phyloP scores from a whole-genome alignment of 2,797 vertebrate species.

The Acipenser ruthenus region DNA sequence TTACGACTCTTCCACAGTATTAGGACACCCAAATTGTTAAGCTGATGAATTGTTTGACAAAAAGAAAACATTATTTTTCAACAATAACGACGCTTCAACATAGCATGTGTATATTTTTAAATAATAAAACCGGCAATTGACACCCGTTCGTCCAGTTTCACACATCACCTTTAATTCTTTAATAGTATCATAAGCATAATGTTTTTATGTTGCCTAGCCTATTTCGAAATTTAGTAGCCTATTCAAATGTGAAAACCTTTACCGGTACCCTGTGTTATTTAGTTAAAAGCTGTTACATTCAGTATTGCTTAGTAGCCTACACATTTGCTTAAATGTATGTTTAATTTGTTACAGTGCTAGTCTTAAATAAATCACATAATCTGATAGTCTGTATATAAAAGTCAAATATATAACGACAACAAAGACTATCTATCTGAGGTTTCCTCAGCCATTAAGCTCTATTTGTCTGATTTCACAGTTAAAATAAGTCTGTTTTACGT shows the following conservation, averaged over 20 bases:
- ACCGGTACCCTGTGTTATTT: not conserved
- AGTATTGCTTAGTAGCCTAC: too few species aligned
- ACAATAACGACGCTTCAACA: constrained; percentile 47
- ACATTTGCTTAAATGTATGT: not conserved
- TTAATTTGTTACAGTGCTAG: constrained; percentile 15
- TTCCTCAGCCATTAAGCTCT: constrained; percentile 8
- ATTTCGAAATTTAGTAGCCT: constrained; percentile 11
- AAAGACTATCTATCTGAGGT: constrained; percentile 1
- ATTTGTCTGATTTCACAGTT: constrained; percentile 15
- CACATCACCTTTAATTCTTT: constrained; percentile 27
- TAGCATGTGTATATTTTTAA: constrained; percentile 19
- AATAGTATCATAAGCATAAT: too few species aligned
- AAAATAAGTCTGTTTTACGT: constrained; percentile 8
- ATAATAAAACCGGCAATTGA: not conserved
- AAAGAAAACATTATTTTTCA: constrained; percentile 42
- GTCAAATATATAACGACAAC: constrained; percentile 10
- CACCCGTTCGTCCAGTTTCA: constrained; percentile 10
- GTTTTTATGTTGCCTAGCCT: too few species aligned
- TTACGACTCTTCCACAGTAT: constrained; percentile 49
- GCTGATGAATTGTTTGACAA: constrained; percentile 39
- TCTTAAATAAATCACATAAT: constrained; percentile 6
- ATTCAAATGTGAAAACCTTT: constrained; percentile 33
- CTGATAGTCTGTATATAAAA: constrained; percentile 13
- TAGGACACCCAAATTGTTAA: constrained; percentile 62
- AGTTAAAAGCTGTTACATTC: too few species aligned